phyloP scores from a whole-genome alignment of 2,113 vertebrate species.

The Cyprinodon tularosa region DNA sequence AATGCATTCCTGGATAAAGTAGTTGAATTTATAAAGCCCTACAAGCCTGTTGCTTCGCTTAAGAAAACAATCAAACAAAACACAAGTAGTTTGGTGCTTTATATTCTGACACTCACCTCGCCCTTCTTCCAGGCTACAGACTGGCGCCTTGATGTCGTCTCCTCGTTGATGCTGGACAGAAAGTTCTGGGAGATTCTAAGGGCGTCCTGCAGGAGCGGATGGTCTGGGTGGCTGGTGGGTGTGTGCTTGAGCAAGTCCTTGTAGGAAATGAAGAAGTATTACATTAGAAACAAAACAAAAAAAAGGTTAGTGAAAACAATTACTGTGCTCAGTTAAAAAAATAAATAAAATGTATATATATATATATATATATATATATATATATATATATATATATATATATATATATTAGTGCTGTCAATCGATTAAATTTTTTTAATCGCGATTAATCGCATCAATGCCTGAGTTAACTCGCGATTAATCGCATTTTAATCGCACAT shows the following conservation, averaged over 20 bases:
- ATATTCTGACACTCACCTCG: slow-evolving; percentile 83
- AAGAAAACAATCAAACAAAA: neutral
- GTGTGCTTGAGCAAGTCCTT: slow-evolving; percentile 98
- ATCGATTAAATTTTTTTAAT: too few relatives aligned
- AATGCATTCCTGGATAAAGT: neutral
- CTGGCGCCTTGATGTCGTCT: slow-evolving; percentile 92
- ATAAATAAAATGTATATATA: neutral
- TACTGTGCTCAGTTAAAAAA: neutral
- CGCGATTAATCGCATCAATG: too few relatives aligned
- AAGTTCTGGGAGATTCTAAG: slow-evolving; percentile 98
- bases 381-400: neutral
- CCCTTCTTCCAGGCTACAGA: slow-evolving; percentile 95
- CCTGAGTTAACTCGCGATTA: too few relatives aligned
- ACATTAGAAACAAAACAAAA: neutral
- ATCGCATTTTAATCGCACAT: too few relatives aligned
- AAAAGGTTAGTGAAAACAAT: neutral
- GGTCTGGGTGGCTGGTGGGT: slow-evolving; percentile 89
- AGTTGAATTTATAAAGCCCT: neutral
- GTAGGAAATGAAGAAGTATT: neutral
- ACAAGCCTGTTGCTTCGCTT: neutral
- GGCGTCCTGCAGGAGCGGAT: slow-evolving; percentile 92
- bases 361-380: too few relatives aligned
- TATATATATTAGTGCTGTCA: too few relatives aligned
- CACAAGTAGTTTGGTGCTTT: neutral
- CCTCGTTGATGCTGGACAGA: slow-evolving; percentile 97